Evolutionary conservation across 1,140 invertebrate species (phyloP).

Genomic region (Calosoma granatense): DNA sequence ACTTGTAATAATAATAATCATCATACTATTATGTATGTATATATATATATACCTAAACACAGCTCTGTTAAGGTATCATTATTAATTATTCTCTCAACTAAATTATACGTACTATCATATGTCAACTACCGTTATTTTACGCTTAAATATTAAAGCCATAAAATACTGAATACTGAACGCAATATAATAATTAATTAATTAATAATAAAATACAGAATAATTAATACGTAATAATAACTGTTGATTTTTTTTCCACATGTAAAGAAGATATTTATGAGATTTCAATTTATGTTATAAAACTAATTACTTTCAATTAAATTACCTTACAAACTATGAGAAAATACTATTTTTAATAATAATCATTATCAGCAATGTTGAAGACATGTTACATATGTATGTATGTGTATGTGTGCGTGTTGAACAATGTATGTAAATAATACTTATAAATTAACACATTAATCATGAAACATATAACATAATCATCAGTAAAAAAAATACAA

Average conservation of each 20-base stretch:
- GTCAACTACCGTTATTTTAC: constrained; percentile 10
- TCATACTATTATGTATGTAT: not conserved
- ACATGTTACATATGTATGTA: not conserved
- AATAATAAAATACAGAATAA: constrained; percentile 17
- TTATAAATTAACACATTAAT: not conserved
- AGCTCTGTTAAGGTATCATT: constrained; percentile 9
- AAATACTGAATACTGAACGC: constrained; percentile 24
- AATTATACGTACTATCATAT: constrained; percentile 14
- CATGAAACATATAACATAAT: no score
- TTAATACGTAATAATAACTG: constrained; percentile 21
- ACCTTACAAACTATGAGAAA: constrained; percentile 13
- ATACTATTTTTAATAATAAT: no score
- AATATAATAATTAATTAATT: no score
- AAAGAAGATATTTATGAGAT: constrained; percentile 17
- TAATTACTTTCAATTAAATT: constrained; percentile 13
- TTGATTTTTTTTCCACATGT: constrained; percentile 13
- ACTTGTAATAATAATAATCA: no score
- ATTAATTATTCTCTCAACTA: not conserved
- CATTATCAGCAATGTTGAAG: constrained; percentile 21
- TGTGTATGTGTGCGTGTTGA: not conserved
- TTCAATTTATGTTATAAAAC: constrained; percentile 13
- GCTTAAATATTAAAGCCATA: constrained; percentile 27
- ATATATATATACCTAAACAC: no score
- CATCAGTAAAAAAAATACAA: not conserved
- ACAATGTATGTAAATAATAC: no score